Evolutionary conservation across 2,113 vertebrate genomes (phyloP), one percentile per base, ranked within the genome.

Genomic region (Stigmatopora nigra): DNA sequence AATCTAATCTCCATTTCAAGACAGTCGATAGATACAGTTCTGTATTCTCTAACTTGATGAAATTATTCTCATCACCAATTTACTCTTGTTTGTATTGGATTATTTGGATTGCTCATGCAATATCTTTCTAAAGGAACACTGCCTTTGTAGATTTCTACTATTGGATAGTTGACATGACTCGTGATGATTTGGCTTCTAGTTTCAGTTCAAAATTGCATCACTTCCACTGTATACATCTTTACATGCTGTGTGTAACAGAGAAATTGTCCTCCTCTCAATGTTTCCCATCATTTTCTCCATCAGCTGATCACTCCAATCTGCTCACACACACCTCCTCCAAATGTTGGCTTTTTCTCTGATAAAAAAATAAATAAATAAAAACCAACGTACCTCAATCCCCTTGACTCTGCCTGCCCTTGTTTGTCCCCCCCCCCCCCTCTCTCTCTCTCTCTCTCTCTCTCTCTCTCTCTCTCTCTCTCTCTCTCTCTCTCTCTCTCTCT

Each of bases 231-330:
- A 5, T 14, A 53, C 25, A 15, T 31, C 17, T 41, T 17, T 22
- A 38, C 8, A 1, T n/a, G 13, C 12, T 2, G 13, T 7, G 51
- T 9, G 75, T 72, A 82, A 76, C 86, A 78, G 80, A 82, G 86
- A 79, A 79, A 59, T 62, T 51, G 69, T 77, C 70, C 61, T 63
- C 0, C 1, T 60, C 64, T 63, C 57, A 72, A 65, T 68, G 60
- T 58, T 61, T 44, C 68, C 73, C 65, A 60, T 65, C 70, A 55
- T 74, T 70, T 58, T 59, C 69, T 80, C 68, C 65, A 61, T 79
- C 73, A 78, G 75, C 76, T 78, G 69, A 79, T 76, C 25, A 7
- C 63, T 13, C 56, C 38, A 2, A 17, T 16, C 70, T 53, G 61
- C 78, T 69, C 71, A 63, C 46, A 65, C 64, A 55, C 56, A 56